Evolutionary conservation across 2,113 vertebrate species (phyloP), one percentile per base, ranked within the genome.

Genomic region (Spheniscus mendiculus): DNA sequence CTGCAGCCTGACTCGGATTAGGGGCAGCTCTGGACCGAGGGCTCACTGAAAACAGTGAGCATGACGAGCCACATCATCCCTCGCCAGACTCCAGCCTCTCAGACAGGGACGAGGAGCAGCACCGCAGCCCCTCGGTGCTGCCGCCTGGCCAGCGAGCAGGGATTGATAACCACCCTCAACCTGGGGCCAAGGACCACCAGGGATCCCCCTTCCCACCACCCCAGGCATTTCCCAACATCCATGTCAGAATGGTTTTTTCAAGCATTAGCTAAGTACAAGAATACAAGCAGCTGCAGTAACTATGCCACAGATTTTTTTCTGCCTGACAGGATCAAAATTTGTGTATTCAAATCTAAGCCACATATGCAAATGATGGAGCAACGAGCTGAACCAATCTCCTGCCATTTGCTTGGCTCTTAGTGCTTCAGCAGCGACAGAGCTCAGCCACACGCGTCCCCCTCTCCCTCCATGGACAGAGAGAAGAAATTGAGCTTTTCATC

Each of bases 61-160:
- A 9, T 7, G 26, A 40, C 1, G 2, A 49, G 26, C n/a, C n/a
- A 12, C 8, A 5, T 42, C 44, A 30, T 12, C 65, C 78, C 72
- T 72, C 3, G 2, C 9, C 38, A 53, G 61, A 12, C 40, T 44
- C n/a, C 53, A 80, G 45, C 26, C n/a, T 23, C 38, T 71, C 63
- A 23, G 44, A 32, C 30, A 79, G 40, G 11, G 26, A 32, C 1
- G 1, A 71, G 58, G 52, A 67, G 59, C 52, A 53, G 36, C 18
- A 25, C 21, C 2, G 1, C 23, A 47, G n/a, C 21, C 17, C n/a
- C 4, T 0, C 2, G 1, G 25, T 38, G 36, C 26, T 82, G 55
- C 26, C 0, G 1, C 55, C n/a, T 18, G 19, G 49, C 34, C 45
- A 34, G 36, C 5, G 0, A 58, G 30, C 56, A 47, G 50, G 36